Conservation (phyloP, 1,140 invertebrate genomes). For the Zeugodacus cucurbitae region DNA sequence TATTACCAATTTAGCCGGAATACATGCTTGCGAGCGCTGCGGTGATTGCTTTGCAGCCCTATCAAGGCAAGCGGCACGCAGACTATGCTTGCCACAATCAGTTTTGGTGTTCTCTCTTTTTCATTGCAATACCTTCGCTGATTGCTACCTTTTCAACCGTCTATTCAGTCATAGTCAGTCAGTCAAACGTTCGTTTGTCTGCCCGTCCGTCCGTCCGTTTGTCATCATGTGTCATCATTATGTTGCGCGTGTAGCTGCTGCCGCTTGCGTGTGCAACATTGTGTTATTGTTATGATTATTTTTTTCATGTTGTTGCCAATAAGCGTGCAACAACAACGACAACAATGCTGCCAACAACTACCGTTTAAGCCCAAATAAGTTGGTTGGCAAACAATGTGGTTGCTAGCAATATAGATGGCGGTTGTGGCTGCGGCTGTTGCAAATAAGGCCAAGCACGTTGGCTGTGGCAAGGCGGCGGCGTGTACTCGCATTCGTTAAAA, state of each 20-base stretch:
- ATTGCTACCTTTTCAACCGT: not conserved
- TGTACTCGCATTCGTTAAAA: not conserved
- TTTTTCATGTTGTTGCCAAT: not conserved
- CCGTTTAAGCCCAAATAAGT: not conserved
- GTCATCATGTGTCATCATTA: slow-evolving; percentile 8
- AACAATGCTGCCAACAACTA: not conserved
- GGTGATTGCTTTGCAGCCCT: not conserved
- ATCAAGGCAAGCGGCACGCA: not conserved
- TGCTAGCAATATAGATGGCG: not conserved
- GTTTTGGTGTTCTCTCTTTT: not conserved
- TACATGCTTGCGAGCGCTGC: not conserved
- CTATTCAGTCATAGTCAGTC: not conserved
- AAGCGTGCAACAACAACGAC: not conserved
- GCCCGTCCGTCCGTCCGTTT: not conserved
- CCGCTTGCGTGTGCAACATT: not conserved
- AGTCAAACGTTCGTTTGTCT: not conserved
- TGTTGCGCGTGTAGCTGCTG: not conserved
- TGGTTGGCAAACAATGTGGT: not conserved
- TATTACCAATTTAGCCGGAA: slow-evolving; percentile 1
- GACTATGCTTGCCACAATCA: not conserved
- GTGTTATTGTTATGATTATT: not conserved
- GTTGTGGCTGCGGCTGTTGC: not conserved
- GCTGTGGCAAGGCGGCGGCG: not conserved
- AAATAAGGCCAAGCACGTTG: not conserved
- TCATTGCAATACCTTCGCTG: not conserved